Conservation (phyloP, 2,113 vertebrate genomes). For the Rhagologus leucostigma region DNA sequence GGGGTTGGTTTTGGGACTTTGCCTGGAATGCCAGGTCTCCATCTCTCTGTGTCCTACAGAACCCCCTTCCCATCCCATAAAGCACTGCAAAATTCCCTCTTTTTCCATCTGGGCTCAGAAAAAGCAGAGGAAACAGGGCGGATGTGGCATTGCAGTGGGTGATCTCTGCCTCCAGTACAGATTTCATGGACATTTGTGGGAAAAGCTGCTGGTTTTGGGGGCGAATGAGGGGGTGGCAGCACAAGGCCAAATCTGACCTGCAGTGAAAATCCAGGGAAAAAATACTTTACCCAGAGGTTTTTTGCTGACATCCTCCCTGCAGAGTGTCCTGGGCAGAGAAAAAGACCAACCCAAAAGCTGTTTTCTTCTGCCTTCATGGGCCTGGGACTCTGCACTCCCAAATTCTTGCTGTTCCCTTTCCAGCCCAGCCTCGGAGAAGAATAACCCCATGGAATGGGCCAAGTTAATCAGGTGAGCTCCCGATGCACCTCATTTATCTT, state of each 20-base stretch:
- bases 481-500: slow-evolving; percentile 63
- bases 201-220: not conserved
- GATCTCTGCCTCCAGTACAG: not conserved
- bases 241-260: not conserved
- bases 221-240: not conserved
- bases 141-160: not conserved
- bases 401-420: not conserved
- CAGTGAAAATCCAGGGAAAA: not conserved
- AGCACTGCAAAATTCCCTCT: not conserved
- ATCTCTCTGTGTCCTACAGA: not conserved
- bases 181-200: not conserved
- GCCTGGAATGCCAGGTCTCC: not conserved
- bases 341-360: not conserved
- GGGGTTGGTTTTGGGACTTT: not conserved
- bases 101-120: not conserved
- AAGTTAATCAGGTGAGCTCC: slow-evolving; percentile 59
- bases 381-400: not conserved
- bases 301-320: not conserved
- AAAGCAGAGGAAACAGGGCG: not conserved
- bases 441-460: slow-evolving; percentile 11
- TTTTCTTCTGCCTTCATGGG: not conserved
- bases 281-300: not conserved
- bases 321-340: not conserved
- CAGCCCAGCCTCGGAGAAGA: not conserved
- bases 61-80: not conserved